A percentile compares a stretch with the other conserved stretches of the same genome.
phyloP scores from a whole-genome alignment of 2,888 invertebrate species.

The Pelosia muscerda region DNA sequence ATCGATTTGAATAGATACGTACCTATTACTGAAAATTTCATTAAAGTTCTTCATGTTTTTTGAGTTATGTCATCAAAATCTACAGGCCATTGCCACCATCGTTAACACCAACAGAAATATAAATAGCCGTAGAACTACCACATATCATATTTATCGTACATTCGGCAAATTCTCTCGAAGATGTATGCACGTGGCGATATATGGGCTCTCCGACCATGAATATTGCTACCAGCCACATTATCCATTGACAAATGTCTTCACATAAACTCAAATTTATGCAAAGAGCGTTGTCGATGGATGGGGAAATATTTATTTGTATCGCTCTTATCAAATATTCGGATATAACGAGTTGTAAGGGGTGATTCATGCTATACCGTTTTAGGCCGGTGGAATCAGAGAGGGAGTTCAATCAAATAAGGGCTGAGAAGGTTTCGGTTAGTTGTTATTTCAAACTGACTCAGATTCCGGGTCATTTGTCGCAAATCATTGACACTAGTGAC shows the following conservation, averaged over 20 bases:
- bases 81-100: slow-evolving; percentile 27
- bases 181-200: slow-evolving; percentile 51
- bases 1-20: no score
- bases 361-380: slow-evolving; percentile 13
- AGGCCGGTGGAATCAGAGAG: neutral
- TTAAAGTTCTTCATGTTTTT: slow-evolving; percentile 1
- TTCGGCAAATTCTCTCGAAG: slow-evolving; percentile 41
- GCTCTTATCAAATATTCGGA: slow-evolving; percentile 45
- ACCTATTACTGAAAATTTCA: no score
- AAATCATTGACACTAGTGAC: no score
- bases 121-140: slow-evolving; percentile 33
- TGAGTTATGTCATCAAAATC: slow-evolving; percentile 1
- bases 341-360: slow-evolving; percentile 14
- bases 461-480: neutral
- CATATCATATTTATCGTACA: slow-evolving; percentile 51
- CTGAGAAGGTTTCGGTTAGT: neutral
- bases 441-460: neutral
- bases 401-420: slow-evolving; percentile 8
- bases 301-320: slow-evolving; percentile 58
- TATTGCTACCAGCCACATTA: slow-evolving; percentile 55
- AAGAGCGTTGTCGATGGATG: slow-evolving; percentile 49
- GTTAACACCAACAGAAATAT: slow-evolving; percentile 36
- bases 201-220: slow-evolving; percentile 47
- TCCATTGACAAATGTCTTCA: slow-evolving; percentile 65
- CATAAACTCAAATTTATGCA: slow-evolving; percentile 63